Conservation (phyloP, 1,140 invertebrate species). For the Aporrectodea caliginosa region DNA sequence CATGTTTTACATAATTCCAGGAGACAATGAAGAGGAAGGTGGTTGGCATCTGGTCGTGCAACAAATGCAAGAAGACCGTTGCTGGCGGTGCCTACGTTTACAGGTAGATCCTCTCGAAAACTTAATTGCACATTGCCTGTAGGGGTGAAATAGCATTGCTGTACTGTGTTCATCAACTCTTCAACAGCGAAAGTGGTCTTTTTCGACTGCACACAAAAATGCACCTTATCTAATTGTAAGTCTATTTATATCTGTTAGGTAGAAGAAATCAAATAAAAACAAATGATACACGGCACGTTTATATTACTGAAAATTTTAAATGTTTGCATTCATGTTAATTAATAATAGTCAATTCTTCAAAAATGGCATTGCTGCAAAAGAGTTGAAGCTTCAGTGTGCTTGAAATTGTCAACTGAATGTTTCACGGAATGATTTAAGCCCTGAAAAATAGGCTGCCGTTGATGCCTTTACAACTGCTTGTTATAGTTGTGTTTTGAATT, state of each 20-base stretch:
- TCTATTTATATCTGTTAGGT: background rate
- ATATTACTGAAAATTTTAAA: no score
- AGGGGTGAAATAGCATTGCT: no score
- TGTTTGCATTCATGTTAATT: background rate
- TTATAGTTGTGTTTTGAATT: background rate
- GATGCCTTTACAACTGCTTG: no score
- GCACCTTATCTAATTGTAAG: background rate
- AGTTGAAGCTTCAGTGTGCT: background rate
- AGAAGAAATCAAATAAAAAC: background rate
- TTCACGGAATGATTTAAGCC: background rate
- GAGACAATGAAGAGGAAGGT: conserved; percentile 96
- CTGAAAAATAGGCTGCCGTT: no score
- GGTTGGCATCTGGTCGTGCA: conserved; percentile 98
- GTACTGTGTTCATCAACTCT: no score
- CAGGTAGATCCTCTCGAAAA: conserved; percentile 46
- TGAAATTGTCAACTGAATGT: background rate
- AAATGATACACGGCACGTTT: background rate
- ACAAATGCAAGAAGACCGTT: conserved; percentile 89
- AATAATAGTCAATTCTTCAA: background rate
- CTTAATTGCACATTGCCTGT: background rate
- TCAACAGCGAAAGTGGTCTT: no score
- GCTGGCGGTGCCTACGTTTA: conserved; percentile 94
- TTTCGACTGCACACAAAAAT: no score
- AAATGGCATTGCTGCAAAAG: background rate
- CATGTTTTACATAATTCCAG: conserved; percentile 59